Conservation (phyloP, 2,113 vertebrate genomes). For the Alces alces region DNA sequence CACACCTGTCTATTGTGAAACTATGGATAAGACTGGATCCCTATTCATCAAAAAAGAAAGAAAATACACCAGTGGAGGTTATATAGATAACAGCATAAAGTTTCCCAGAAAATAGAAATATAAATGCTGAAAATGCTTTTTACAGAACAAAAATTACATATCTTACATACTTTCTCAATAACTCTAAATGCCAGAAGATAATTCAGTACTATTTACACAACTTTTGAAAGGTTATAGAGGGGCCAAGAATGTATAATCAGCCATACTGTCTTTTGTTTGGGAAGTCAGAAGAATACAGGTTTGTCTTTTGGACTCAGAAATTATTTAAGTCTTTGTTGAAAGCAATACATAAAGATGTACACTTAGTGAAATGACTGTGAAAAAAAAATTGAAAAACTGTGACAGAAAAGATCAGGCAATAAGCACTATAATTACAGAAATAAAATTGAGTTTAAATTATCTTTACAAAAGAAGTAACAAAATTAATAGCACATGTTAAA, state of each 20-base stretch:
- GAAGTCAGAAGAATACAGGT: neutral
- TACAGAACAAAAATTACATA: neutral
- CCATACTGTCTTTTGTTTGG: neutral
- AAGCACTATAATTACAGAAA: neutral
- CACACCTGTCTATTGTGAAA: neutral
- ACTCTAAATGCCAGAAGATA: neutral
- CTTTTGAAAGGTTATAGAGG: neutral
- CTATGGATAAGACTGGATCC: neutral
- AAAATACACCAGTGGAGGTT: neutral
- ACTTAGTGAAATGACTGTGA: neutral
- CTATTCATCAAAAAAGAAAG: neutral
- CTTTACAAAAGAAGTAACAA: neutral
- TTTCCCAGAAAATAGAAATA: neutral
- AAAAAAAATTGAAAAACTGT: neutral
- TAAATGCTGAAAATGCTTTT: neutral
- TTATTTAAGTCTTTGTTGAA: neutral
- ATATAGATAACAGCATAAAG: neutral
- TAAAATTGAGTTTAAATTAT: neutral
- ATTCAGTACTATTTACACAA: neutral
- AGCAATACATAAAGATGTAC: neutral
- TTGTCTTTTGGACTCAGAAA: neutral
- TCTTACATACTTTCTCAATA: neutral
- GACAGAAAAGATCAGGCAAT: neutral
- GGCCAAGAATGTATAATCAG: neutral
- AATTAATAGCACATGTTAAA: neutral